A percentile compares a stretch with the other conserved stretches of the same genome.
Evolutionary conservation across 2,113 vertebrate species (phyloP).

Genomic region (Sander lucioperca): DNA sequence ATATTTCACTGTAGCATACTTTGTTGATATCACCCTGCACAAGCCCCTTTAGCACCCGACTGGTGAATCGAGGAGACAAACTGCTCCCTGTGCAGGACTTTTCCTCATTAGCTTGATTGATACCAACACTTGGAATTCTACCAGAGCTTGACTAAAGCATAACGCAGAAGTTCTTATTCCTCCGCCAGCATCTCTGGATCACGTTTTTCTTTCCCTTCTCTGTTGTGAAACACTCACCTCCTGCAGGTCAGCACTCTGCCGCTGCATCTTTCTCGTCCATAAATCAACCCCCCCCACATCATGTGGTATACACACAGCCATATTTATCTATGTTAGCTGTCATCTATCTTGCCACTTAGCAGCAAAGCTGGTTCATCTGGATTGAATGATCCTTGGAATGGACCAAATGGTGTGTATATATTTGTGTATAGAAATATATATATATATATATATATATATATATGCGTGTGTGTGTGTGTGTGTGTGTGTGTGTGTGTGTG

Average conservation of each 20-base stretch:
- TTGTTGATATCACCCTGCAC: not conserved
- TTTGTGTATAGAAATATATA: not conserved
- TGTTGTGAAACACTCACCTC: conserved; percentile 27
- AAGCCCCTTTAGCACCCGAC: not conserved
- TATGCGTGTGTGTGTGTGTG: not conserved
- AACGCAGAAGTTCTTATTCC: conserved; percentile 1
- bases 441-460: not conserved
- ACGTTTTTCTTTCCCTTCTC: not conserved
- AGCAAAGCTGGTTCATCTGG: conserved; percentile 61
- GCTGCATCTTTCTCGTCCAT: conserved; percentile 26
- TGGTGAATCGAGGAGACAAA: not conserved
- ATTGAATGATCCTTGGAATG: conserved; percentile 55
- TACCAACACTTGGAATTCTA: conserved; percentile 20
- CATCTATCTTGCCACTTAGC: conserved; percentile 53
- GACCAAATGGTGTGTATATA: conserved; percentile 16
- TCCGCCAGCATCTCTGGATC: conserved; percentile 14
- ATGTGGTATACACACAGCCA: conserved; percentile 21
- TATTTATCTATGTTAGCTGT: conserved; percentile 60
- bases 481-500: not conserved
- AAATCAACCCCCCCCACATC: conserved; percentile 39
- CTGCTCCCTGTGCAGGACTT: conserved; percentile 12
- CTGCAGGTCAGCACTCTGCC: conserved; percentile 38
- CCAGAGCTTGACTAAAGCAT: conserved; percentile 5
- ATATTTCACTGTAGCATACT: not conserved
- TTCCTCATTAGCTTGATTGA: conserved; percentile 17